Evolutionary conservation across 2,888 invertebrate species (phyloP), one percentile per base, ranked within the genome.

Genomic region (Timandra comae): DNA sequence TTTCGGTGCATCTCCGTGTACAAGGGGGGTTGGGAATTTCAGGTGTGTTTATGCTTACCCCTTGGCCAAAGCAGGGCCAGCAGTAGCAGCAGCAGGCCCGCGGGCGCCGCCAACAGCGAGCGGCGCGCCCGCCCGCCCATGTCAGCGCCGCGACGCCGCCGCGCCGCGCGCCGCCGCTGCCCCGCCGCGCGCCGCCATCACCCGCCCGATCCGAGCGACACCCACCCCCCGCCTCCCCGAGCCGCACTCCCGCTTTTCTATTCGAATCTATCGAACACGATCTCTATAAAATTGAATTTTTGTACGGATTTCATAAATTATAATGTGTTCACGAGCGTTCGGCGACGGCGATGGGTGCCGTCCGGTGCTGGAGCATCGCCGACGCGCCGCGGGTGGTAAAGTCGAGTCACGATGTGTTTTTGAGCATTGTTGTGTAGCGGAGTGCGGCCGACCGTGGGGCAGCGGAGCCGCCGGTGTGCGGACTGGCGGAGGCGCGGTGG

Each of bases 381-480:
- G 70, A 56, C 58, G 66, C 63, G 69, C 58, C 63, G 65, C 75
- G 66, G 69, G 68, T 68, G 60, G 64, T 67, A 66, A 63, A 63
- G 67, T 71, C 51, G 63, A 68, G 77, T 77, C 66, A 78, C 75
- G 77, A 74, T 64, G 76, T 76, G 81, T 73, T 72, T 75, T 72
- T 75, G 73, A 78, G 80, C 82, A 84, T 84, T 84, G 82, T 84
- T 82, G 80, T 79, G 71, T 63, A 76, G 78, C 79, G 79, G 81
- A 80, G 80, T 80, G 82, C 81, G 81, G 82, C 80, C 80, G 80
- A 78, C 79, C 82, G 82, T 84, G 81, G 82, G 81, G 81, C 84
- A 82, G 84, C 82, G 81, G 80, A 78, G 84, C 84, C 84, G 84
- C 84, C 82, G 84, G 82, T 79, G 79, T 81, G 84, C 82, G 84